Base-by-base conservation (phyloP, 2,797 vertebrate species). In the Lutjanus argentimaculatus region DNA sequence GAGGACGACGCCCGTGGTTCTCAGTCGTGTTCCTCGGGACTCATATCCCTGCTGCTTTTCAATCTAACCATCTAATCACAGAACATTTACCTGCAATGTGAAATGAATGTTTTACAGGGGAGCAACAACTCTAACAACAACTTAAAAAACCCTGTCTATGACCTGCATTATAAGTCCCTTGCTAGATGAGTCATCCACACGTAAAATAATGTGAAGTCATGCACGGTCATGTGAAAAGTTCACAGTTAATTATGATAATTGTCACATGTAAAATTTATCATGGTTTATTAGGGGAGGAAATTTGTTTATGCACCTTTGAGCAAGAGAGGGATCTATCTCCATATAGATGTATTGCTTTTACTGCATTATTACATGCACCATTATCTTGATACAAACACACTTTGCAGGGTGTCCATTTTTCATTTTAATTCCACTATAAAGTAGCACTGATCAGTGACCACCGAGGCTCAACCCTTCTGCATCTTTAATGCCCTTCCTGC, bases 401-500 rank as follows among this genome's bases (percentile, higher is more conserved):
- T 71, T 67, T 63, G 57, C 77, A 68, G 72, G 79, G 76, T 70
- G 83, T 84, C 59, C 36, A 66, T 90, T 89, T 91, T 84, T 94
- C 86, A 92, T 93, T 94, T 94, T 89, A 88, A 94, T 89, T 83
- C 73, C 48, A 16, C 85, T 19, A 80, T 93, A 92, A 92, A 93
- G 77, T 55, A 85, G 75, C 75, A 16, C 69, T 87, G 86, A 93
- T 91, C 87, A 93, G 83, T 89, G 91, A 88, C 87, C 92, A 86
- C 77, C 9, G 42, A 88, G 69, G 88, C 88, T 85, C 90, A 84
- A 78, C 72, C 85, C 90, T 87, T 59, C 74, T 95, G 91, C 90
- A 94, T 93, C 90, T 93, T 95, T 94, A 93, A 94, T 94, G 90
- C 63, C 36, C 66, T 84, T 87, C 80, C 83, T 86, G 83, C 74